These are phyloP conservation scores for Bungarus multicinctus DNA, from an alignment of 2,113 vertebrate genomes.

Conservation along the genomic window DNA sequence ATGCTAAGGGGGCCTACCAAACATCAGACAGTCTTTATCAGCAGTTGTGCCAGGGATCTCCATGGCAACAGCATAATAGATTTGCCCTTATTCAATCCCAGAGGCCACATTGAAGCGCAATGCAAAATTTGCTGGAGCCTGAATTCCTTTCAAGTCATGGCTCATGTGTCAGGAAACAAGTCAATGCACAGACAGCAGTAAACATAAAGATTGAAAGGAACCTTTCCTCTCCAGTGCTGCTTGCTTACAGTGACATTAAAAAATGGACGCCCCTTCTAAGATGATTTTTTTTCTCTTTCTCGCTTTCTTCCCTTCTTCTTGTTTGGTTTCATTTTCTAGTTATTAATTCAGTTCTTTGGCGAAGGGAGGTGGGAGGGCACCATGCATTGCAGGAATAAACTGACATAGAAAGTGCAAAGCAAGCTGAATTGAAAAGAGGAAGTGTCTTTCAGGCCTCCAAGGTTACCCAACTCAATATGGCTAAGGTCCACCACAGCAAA, in stretches of 20 bases:
- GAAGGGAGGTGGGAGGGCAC: conserved; percentile 50
- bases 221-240: conserved; percentile 54
- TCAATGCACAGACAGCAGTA: conserved; percentile 66
- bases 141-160: conserved; percentile 80
- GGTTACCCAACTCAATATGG: conserved; percentile 62
- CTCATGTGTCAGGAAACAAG: conserved; percentile 78
- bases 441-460: conserved; percentile 45
- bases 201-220: conserved; percentile 67
- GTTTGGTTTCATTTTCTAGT: conserved; percentile 74
- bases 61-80: conserved; percentile 93
- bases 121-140: conserved; percentile 74
- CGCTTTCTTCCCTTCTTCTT: conserved; percentile 64
- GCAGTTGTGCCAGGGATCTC: conserved; percentile 86
- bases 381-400: conserved; percentile 64
- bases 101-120: conserved; percentile 74
- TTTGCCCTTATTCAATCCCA: conserved; percentile 90
- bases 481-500: conserved; percentile 32
- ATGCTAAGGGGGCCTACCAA: conserved; percentile 71
- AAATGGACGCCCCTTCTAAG: conserved; percentile 68
- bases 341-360: conserved; percentile 65
- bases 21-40: conserved; percentile 79
- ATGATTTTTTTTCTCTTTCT: conserved; percentile 35
- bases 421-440: conserved; percentile 41
- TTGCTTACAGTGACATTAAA: conserved; percentile 75
- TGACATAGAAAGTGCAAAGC: conserved; percentile 53